A percentile compares a stretch with the other conserved stretches of the same genome.
These are phyloP conservation scores for Nasonia vitripennis DNA, from an alignment of 1,140 invertebrate species.

Conservation along the genomic window DNA sequence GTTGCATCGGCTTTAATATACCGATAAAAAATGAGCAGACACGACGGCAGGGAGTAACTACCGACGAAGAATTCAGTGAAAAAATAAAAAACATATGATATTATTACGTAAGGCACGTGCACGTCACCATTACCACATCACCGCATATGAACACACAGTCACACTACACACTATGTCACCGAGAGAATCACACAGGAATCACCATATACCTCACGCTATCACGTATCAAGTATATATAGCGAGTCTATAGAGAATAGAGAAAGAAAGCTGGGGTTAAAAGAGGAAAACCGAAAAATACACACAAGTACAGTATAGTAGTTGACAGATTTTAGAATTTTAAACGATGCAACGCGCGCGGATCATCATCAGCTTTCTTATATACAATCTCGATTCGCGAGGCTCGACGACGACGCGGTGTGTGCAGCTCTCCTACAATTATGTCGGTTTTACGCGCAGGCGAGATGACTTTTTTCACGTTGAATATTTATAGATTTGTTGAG, in stretches of 20 bases:
- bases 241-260: slow-evolving; percentile 21
- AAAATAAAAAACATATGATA: slow-evolving; percentile 16
- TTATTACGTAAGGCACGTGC: slow-evolving; percentile 39
- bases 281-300: background rate
- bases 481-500: slow-evolving; percentile 46
- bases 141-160: slow-evolving; percentile 4
- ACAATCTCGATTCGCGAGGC: background rate
- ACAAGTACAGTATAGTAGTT: background rate
- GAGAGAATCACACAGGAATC: background rate
- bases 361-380: background rate
- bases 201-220: background rate
- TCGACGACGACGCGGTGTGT: background rate
- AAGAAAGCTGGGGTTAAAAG: background rate
- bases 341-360: background rate
- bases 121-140: slow-evolving; percentile 17
- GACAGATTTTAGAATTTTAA: slow-evolving; percentile 24
- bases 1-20: background rate
- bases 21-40: background rate
- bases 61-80: background rate
- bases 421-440: background rate
- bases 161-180: background rate
- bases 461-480: slow-evolving; percentile 44
- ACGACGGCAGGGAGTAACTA: background rate
- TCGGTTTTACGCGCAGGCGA: background rate
- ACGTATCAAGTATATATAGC: slow-evolving; percentile 5